Evolutionary conservation across 2,797 vertebrate species (phyloP).

Genomic region (Acipenser ruthenus): DNA sequence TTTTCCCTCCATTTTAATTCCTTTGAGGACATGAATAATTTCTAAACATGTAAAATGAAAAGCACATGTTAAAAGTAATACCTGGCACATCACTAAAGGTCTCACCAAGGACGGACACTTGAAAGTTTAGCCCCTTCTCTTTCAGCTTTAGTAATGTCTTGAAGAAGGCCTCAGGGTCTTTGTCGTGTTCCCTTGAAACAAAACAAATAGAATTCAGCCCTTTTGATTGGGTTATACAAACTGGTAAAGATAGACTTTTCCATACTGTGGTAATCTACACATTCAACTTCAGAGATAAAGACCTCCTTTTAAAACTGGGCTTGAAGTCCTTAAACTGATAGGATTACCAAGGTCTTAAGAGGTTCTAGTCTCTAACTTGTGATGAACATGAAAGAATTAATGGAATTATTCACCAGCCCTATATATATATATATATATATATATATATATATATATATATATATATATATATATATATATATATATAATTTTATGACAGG

Average conservation of each 20-base stretch:
- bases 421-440: too few relatives aligned
- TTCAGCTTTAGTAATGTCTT: slow-evolving; percentile 77
- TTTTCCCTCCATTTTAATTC: too few relatives aligned
- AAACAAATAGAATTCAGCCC: slow-evolving; percentile 75
- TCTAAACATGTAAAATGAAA: slow-evolving; percentile 50
- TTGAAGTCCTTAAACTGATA: slow-evolving; percentile 52
- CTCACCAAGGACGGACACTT: slow-evolving; percentile 80
- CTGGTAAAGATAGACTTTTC: slow-evolving; percentile 17
- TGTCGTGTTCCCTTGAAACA: slow-evolving; percentile 92
- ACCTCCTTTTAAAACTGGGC: slow-evolving; percentile 27
- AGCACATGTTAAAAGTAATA: slow-evolving; percentile 51
- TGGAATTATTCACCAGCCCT: slow-evolving; percentile 15
- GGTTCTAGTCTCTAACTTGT: slow-evolving; percentile 49
- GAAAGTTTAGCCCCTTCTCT: slow-evolving; percentile 62
- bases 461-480: too few relatives aligned
- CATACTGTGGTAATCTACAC: slow-evolving; percentile 43
- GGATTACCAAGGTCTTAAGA: slow-evolving; percentile 57
- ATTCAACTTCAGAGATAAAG: slow-evolving; percentile 54
- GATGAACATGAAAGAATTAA: slow-evolving; percentile 41
- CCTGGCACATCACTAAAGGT: slow-evolving; percentile 83
- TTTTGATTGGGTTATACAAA: slow-evolving; percentile 61
- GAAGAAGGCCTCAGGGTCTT: slow-evolving; percentile 92
- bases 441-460: too few relatives aligned
- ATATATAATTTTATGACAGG: slow-evolving; percentile 17
- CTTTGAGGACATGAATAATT: slow-evolving; percentile 72